These are phyloP conservation scores for Zygothrica quintamaculata DNA, from an alignment of 2,888 invertebrate species.

Conservation along the genomic window DNA sequence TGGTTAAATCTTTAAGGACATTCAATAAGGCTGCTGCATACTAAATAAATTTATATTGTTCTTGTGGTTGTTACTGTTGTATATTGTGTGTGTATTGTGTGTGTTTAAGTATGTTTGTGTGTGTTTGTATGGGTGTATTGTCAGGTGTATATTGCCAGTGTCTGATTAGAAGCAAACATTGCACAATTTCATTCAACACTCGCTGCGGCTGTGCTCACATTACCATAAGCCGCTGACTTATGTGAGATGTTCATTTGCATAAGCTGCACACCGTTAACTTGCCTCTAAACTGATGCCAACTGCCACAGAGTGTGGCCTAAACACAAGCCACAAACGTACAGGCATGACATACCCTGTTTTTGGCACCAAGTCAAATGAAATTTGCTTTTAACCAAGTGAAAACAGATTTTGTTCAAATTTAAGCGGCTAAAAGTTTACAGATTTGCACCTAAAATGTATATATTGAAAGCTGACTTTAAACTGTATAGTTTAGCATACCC, in stretches of 20 bases:
- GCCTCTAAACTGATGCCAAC: constrained; percentile 5
- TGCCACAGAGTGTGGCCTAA: constrained; percentile 1
- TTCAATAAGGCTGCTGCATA: constrained; percentile 19
- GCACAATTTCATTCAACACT: constrained; percentile 49
- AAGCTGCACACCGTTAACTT: constrained; percentile 52
- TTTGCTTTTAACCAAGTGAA: no score
- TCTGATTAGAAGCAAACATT: constrained; percentile 53
- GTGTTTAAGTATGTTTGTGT: neutral
- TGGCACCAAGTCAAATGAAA: no score
- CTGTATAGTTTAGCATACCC: no score
- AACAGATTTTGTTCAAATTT: no score
- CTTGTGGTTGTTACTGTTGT: constrained; percentile 14
- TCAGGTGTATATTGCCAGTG: constrained; percentile 27
- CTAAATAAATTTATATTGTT: constrained; percentile 16
- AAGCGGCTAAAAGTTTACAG: no score
- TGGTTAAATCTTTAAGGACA: constrained; percentile 24
- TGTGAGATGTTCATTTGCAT: constrained; percentile 61
- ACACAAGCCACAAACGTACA: neutral
- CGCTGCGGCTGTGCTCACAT: constrained; percentile 38
- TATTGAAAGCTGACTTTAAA: no score
- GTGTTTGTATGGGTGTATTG: no score
- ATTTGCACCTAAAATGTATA: no score
- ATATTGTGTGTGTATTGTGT: constrained; percentile 5
- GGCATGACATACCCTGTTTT: constrained; percentile 2
- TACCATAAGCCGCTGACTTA: constrained; percentile 74